Evolutionary conservation across 2,888 invertebrate genomes (phyloP).

Genomic region (Melanchra persicariae): DNA sequence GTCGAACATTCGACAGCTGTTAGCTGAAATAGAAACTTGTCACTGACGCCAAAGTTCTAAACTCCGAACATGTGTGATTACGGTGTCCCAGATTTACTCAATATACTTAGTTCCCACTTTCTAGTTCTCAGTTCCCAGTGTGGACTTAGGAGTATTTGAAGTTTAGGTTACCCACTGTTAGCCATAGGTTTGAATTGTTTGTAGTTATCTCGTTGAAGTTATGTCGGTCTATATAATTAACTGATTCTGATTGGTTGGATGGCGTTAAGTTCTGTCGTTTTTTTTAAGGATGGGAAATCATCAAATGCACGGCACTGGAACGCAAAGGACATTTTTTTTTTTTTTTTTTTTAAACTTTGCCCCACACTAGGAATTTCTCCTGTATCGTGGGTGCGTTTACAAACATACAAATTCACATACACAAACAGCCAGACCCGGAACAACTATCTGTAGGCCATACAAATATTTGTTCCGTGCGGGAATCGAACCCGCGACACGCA

Average conservation of each 20-base stretch:
- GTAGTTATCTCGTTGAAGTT: not conserved
- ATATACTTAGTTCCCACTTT: constrained; percentile 16
- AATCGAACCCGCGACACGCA: no score
- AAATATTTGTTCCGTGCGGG: no score
- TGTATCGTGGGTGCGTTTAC: no score
- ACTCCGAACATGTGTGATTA: constrained; percentile 34
- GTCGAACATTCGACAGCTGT: not conserved
- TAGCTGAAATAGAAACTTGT: constrained; percentile 27
- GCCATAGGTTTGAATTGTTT: not conserved
- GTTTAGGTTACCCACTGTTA: constrained; percentile 5
- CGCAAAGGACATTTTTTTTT: no score
- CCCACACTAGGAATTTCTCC: no score
- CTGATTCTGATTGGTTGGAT: not conserved
- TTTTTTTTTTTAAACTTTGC: no score
- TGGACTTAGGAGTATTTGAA: constrained; percentile 14
- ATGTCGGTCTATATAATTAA: not conserved
- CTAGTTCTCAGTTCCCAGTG: constrained; percentile 2
- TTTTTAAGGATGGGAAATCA: no score
- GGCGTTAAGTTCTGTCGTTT: no score
- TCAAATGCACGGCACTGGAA: no score
- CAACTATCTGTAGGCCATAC: no score
- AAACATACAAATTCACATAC: no score
- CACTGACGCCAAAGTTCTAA: constrained; percentile 13
- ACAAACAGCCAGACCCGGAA: no score
- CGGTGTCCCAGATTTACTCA: constrained; percentile 27